Evolutionary conservation across 2,113 vertebrate genomes (phyloP).

Genomic region (Talpa occidentalis): DNA sequence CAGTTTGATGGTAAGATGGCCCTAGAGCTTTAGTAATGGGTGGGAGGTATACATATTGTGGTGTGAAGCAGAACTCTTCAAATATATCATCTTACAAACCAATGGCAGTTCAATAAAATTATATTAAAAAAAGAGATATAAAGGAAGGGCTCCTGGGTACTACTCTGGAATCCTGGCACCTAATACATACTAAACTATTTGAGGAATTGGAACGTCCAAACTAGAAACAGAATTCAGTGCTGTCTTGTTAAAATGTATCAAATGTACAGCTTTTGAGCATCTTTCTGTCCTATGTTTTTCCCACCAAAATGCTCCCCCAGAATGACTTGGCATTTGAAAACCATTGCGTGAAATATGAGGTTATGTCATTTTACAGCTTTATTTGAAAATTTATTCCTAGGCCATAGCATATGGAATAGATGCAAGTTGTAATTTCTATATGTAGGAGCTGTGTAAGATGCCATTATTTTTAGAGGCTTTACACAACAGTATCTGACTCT

Average conservation of each 20-base stretch:
- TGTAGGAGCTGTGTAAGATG: background rate
- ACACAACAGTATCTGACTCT: background rate
- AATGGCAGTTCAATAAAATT: too few species aligned
- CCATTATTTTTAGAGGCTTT: background rate
- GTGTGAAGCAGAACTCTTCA: too few species aligned
- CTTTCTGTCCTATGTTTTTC: background rate
- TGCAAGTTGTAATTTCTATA: background rate
- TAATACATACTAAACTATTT: background rate
- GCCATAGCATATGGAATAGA: background rate
- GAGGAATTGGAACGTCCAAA: background rate
- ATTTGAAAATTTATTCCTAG: background rate
- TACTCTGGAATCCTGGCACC: background rate
- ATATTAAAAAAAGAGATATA: too few species aligned
- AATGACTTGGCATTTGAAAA: slow-evolving; percentile 37
- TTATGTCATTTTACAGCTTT: background rate
- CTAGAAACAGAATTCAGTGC: background rate
- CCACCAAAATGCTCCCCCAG: slow-evolving; percentile 17
- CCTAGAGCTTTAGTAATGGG: too few species aligned
- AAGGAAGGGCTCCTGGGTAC: background rate
- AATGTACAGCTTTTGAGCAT: background rate
- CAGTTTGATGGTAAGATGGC: too few species aligned
- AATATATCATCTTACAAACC: too few species aligned
- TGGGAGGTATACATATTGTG: too few species aligned
- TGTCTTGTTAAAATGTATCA: background rate
- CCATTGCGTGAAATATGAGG: background rate